Evolutionary conservation across 2,888 invertebrate species (phyloP).

Genomic region (Nebria brevicollis): DNA sequence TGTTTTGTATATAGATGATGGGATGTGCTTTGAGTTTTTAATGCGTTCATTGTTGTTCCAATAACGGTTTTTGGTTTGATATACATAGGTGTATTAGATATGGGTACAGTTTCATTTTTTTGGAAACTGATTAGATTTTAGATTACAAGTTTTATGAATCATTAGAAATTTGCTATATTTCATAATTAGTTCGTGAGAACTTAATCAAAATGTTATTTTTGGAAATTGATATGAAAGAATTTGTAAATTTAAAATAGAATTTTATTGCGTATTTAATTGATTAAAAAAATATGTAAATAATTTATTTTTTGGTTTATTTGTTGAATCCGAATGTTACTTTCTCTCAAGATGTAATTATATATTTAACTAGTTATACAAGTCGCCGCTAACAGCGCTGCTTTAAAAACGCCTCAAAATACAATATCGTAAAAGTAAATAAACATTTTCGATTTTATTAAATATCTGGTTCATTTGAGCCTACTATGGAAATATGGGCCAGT

Average conservation of each 20-base stretch:
- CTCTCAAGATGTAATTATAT: too few relatives aligned
- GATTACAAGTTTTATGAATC: not conserved
- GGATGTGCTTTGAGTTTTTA: not conserved
- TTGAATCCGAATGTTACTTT: too few relatives aligned
- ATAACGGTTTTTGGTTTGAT: not conserved
- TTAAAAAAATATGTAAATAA: too few relatives aligned
- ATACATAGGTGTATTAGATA: not conserved
- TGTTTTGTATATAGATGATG: not conserved
- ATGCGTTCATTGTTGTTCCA: not conserved
- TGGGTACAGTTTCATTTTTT: not conserved
- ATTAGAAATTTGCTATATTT: not conserved
- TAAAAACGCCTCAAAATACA: too few relatives aligned
- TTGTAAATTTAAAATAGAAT: too few relatives aligned
- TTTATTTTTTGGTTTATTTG: too few relatives aligned
- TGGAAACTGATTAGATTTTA: not conserved
- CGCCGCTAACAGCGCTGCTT: too few relatives aligned
- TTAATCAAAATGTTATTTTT: too few relatives aligned
- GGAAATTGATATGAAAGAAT: too few relatives aligned
- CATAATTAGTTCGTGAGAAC: too few relatives aligned
- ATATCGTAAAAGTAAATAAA: not conserved
- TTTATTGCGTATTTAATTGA: too few relatives aligned
- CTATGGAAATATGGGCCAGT: slow-evolving; percentile 11
- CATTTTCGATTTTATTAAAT: not conserved
- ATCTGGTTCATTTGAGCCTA: not conserved
- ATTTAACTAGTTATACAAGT: too few relatives aligned